Conservation (phyloP, 2,113 vertebrate genomes). For the Talpa occidentalis region DNA sequence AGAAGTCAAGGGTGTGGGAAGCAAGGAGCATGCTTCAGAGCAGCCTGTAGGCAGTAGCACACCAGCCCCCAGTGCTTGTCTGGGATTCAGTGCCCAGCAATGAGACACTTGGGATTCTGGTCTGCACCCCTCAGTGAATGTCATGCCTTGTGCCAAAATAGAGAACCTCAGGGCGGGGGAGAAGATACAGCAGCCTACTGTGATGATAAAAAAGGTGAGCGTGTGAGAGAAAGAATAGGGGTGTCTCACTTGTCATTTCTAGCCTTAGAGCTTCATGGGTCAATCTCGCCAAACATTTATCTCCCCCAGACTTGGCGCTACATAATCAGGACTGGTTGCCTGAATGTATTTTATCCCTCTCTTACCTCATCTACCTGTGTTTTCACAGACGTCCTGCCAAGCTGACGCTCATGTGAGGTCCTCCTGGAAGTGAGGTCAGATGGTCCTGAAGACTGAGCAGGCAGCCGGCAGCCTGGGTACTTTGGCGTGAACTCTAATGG, state of each 20-base stretch:
- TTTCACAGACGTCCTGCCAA: background rate
- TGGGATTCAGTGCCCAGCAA: background rate
- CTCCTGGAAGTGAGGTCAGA: background rate
- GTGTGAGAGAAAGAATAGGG: too few species aligned
- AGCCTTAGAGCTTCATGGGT: background rate
- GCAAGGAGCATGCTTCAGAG: background rate
- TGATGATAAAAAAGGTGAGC: background rate
- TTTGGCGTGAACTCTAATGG: background rate
- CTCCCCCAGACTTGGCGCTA: background rate
- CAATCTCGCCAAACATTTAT: background rate
- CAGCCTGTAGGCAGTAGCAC: too few species aligned
- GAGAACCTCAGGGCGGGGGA: background rate
- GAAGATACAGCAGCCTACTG: background rate
- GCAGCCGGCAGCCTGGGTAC: background rate
- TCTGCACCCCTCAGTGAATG: background rate
- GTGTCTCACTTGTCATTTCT: background rate
- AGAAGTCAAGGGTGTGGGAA: background rate
- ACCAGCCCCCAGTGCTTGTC: too few species aligned
- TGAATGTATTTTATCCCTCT: accelerated
- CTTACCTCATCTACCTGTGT: background rate
- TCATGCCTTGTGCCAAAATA: background rate
- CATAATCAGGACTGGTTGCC: background rate
- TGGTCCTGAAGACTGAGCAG: background rate
- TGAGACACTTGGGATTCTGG: background rate
- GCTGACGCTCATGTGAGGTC: background rate